Evolutionary conservation across 2,113 vertebrate genomes (phyloP), one percentile per base, ranked within the genome.

Genomic region (Pontoporia blainvillei): DNA sequence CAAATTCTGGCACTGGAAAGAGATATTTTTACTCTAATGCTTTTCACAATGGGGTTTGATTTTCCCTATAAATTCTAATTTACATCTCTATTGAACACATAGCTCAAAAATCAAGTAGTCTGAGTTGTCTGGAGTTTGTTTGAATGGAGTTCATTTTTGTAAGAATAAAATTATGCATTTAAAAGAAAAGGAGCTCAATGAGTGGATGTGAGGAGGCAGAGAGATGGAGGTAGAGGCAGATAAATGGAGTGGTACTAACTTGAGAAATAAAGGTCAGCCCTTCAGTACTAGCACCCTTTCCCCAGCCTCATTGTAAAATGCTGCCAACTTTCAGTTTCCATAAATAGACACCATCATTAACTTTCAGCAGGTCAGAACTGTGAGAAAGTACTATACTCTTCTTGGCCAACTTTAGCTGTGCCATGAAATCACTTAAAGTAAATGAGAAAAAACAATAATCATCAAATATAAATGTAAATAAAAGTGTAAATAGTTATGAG

Each of bases 101-200:
- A 87, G 97, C 84, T 97, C 91, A 93, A 97, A 98, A 97, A 87
- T 83, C 82, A 97, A 98, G 86, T 90, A 54, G 36, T 62, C 95
- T 95, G 88, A 89, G 59, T 96, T 97, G 41, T 76, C 95, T 97
- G 49, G 14, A 93, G 91, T 94, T 89, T 86, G 64, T 34, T 95
- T 75, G 90, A 96, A 97, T 72, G 86, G 73, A 52, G 18, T 12
- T 72, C 95, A 95, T 54, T 95, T 97, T 87, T 91, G 88, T 72
- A 94, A 95, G 92, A 95, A 92, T 97, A 90, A 52, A 97, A 98
- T 98, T 97, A 97, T 96, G 64, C 31, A 98, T 81, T 83, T 76
- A 91, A 90, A 85, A 3, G 95, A 96, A 59, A 97, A 98, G 96
- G 61, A 91, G 13, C 39, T 84, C 82, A 72, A 34, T 84, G 87